Evolutionary conservation across 1,140 invertebrate species (phyloP).

Genomic region (Drosophila nigrodunni): DNA sequence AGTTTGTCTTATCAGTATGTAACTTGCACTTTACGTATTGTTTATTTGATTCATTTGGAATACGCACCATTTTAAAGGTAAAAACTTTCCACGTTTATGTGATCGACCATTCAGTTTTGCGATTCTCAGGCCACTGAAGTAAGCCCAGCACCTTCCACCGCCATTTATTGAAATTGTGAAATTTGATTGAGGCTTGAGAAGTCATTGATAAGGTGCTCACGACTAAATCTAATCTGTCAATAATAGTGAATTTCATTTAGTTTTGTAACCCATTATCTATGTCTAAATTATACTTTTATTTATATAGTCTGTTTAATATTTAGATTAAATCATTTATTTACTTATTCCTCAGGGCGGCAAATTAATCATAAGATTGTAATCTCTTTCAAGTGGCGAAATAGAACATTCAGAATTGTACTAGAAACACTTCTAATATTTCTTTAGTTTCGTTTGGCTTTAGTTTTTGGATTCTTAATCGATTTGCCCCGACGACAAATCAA

Average conservation of each 20-base stretch:
- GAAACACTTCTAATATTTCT: not conserved
- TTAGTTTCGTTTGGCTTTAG: slow-evolving; percentile 14
- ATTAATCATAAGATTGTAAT: too few relatives aligned
- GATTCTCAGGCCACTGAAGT: not conserved
- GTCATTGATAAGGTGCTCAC: too few relatives aligned
- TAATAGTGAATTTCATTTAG: too few relatives aligned
- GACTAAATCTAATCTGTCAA: too few relatives aligned
- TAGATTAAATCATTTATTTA: too few relatives aligned
- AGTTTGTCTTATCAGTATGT: too few relatives aligned
- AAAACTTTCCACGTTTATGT: not conserved
- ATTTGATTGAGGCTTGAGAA: not conserved
- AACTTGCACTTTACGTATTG: not conserved
- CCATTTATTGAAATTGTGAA: not conserved
- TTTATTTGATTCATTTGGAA: not conserved
- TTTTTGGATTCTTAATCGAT: slow-evolving; percentile 44
- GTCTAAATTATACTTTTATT: too few relatives aligned
- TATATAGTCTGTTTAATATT: too few relatives aligned
- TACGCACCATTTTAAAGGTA: slow-evolving; percentile 6
- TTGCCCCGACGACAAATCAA: slow-evolving; percentile 16
- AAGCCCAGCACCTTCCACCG: not conserved
- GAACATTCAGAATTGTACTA: too few relatives aligned
- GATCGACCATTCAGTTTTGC: not conserved
- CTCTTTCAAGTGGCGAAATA: too few relatives aligned
- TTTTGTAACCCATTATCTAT: too few relatives aligned
- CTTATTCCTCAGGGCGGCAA: too few relatives aligned